A percentile compares a stretch with the other conserved stretches of the same genome.
Conservation (phyloP, 2,888 invertebrate genomes). For the Andricus curvator region DNA sequence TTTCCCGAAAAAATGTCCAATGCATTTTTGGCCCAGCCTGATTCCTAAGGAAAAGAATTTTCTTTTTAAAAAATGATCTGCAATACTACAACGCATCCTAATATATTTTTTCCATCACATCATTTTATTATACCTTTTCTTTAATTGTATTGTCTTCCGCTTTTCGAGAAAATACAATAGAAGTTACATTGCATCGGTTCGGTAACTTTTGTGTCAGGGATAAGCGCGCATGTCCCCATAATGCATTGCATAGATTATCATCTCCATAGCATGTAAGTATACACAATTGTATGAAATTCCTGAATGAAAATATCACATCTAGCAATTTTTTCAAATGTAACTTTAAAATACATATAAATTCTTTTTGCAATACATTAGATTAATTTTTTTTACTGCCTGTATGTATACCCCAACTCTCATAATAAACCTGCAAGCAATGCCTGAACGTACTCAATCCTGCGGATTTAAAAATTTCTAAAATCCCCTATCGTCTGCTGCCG, state of each 20-base stretch:
- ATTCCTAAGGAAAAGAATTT: too few species aligned
- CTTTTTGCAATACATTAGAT: too few species aligned
- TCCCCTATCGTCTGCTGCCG: too few species aligned
- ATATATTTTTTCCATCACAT: background rate
- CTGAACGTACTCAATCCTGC: too few species aligned
- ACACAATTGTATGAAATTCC: conserved; percentile 9
- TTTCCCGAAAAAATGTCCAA: too few species aligned
- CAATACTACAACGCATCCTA: background rate
- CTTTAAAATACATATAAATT: too few species aligned
- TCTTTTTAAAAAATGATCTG: background rate
- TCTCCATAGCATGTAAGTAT: background rate
- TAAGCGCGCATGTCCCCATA: conserved; percentile 11
- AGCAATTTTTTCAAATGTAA: background rate
- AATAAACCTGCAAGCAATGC: too few species aligned
- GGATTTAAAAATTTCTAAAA: too few species aligned
- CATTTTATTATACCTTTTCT: background rate
- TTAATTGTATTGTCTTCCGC: background rate
- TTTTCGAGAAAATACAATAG: background rate
- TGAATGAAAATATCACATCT: conserved; percentile 11
- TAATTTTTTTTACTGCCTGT: too few species aligned
- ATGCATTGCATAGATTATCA: conserved; percentile 15
- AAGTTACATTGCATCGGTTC: background rate
- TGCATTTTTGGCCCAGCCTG: too few species aligned
- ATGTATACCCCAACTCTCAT: too few species aligned
- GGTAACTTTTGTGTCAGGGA: conserved; percentile 29